Conservation (phyloP, 2,888 invertebrate genomes). For the Gisinianus flammeolus region DNA sequence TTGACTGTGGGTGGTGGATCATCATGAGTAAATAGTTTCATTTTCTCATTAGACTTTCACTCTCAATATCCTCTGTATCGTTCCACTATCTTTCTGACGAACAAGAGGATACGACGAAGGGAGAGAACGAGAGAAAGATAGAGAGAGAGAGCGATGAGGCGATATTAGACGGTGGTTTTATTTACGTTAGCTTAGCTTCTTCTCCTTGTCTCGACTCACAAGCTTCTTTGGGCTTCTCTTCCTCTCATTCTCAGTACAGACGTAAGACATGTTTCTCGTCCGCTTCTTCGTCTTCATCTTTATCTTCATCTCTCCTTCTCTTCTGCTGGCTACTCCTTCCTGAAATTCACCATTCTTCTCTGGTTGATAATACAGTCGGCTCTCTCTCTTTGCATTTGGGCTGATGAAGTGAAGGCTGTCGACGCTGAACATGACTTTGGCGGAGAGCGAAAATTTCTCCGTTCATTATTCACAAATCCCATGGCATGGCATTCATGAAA, state of each 20-base stretch:
- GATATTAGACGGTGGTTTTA: too few relatives aligned
- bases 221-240: neutral
- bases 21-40: too few relatives aligned
- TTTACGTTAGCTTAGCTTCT: neutral
- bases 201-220: neutral
- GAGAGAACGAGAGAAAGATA: too few relatives aligned
- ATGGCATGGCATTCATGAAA: conserved; percentile 43
- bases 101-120: too few relatives aligned
- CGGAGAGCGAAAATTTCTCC: conserved; percentile 38
- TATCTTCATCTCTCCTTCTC: neutral
- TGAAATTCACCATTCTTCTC: neutral
- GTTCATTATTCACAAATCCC: conserved; percentile 47
- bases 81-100: too few relatives aligned
- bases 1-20: too few relatives aligned
- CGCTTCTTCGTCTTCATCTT: neutral
- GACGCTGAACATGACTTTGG: conserved; percentile 34
- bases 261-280: too few relatives aligned
- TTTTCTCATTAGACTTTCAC: neutral
- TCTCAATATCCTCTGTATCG: too few relatives aligned
- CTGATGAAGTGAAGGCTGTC: conserved; percentile 36
- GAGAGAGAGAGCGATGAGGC: too few relatives aligned
- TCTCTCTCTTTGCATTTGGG: neutral
- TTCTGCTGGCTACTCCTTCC: neutral
- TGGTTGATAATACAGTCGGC: too few relatives aligned
- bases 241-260: neutral